A percentile compares a stretch with the other conserved stretches of the same genome.
Evolutionary conservation across 2,888 invertebrate genomes (phyloP).

Genomic region (Thalpophila matura): DNA sequence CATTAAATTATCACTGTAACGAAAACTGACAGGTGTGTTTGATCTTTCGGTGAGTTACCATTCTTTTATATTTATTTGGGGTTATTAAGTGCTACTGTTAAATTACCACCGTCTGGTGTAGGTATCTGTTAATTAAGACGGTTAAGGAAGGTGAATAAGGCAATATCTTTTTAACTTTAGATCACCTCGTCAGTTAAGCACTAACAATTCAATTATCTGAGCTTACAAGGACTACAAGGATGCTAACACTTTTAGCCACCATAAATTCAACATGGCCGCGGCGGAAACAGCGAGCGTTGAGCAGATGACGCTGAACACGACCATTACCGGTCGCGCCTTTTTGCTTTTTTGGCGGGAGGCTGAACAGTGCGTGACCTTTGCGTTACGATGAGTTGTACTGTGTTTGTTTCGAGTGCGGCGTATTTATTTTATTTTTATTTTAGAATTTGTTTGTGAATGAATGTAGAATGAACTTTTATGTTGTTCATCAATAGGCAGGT

Average conservation of each 20-base stretch:
- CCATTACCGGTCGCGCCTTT: constrained; percentile 79
- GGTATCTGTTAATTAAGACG: constrained; percentile 18
- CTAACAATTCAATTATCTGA: constrained; percentile 42
- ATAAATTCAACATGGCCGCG: constrained; percentile 76
- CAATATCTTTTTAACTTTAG: not conserved
- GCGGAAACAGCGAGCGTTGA: constrained; percentile 73
- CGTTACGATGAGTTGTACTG: constrained; percentile 54
- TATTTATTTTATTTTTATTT: constrained; percentile 34
- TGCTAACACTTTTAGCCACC: constrained; percentile 56
- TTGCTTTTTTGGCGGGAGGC: constrained; percentile 74
- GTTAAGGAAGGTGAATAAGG: constrained; percentile 5
- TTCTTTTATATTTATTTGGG: constrained; percentile 10
- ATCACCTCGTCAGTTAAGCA: constrained; percentile 1
- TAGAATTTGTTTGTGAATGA: constrained; percentile 32
- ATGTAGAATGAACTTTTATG: not conserved
- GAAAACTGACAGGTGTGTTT: constrained; percentile 33
- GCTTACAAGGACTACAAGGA: constrained; percentile 51
- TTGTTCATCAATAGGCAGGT: not conserved
- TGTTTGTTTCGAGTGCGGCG: constrained; percentile 56
- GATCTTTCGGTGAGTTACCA: constrained; percentile 25
- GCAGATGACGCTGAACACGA: constrained; percentile 66
- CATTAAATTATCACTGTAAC: constrained; percentile 38
- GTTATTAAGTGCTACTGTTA: constrained; percentile 29
- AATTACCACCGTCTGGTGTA: constrained; percentile 17
- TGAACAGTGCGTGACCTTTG: constrained; percentile 60